Evolutionary conservation across 2,113 vertebrate genomes (phyloP), one percentile per base, ranked within the genome.

Genomic region (Leptosomus discolor): DNA sequence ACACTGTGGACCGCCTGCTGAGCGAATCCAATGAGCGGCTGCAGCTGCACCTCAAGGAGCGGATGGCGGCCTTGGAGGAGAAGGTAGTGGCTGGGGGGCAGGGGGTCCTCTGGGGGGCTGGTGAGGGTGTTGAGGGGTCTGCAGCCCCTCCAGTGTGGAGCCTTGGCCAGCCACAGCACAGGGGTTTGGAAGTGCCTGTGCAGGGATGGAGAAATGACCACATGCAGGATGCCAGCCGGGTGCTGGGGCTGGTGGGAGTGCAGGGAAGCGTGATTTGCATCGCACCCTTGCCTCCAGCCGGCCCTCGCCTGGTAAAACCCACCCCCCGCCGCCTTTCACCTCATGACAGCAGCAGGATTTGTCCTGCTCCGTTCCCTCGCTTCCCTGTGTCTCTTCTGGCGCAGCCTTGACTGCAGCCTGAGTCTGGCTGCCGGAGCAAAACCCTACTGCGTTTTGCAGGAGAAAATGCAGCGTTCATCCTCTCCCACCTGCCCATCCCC

Each of bases 41-140:
- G 94, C 99, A 99, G 97, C 99, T 99, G 69, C 99, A 99, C 96
- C 97, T 99, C 91, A 99, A 99, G 95, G 99, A 99, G 92, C 98
- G 99, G 95, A 99, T 99, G 99, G 99, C 99, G 0, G 99, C 99
- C 16, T 96, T 99, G 91, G 99, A 99, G 94, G 99, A 99, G 97
- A 99, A 99, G 99, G 98, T 99, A 92, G 39, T 15, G 41, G 14
- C 67, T 46, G 69, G 10, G 69, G 23, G 17, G 5, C 30, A 58
- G 30, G 68, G 73, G 39, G 15, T n/a, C 41, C 11, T 34, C 54
- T 22, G 22, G 19, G 48, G 58, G 24, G 16, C 11, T 60, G 22
- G 3, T 60, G 32, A 15, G 21, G 29, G 45, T 22, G 2, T 9
- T 34, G 43, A 45, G n/a, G 75, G 37, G 21, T 73, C 78, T 3